Percentiles rank a stretch among this genome's conserved stretches.
phyloP scores from a whole-genome alignment of 2,888 invertebrate genomes.

The Parelbella ahira region DNA sequence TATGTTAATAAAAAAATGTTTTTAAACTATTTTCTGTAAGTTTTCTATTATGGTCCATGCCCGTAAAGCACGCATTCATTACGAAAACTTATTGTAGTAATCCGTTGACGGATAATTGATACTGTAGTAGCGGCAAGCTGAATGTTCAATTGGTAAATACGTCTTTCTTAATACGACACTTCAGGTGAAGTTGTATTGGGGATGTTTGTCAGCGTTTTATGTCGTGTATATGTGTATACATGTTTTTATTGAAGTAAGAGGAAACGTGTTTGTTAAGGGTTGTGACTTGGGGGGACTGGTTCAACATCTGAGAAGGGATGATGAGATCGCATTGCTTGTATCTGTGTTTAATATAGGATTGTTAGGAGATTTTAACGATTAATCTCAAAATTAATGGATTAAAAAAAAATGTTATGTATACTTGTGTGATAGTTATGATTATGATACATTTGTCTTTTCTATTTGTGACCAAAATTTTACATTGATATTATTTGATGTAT shows the following conservation, averaged over 20 bases:
- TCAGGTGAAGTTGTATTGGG: too few relatives aligned
- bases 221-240: neutral
- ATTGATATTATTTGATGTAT: constrained; percentile 61
- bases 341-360: constrained; percentile 7
- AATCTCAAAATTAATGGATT: constrained; percentile 6
- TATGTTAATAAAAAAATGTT: too few relatives aligned
- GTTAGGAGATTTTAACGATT: neutral
- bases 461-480: constrained; percentile 47
- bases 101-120: too few relatives aligned
- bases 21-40: too few relatives aligned
- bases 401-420: constrained; percentile 18
- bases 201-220: too few relatives aligned
- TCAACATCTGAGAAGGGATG: neutral
- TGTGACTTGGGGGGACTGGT: constrained; percentile 1
- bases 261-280: neutral
- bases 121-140: too few relatives aligned
- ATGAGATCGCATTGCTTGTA: constrained; percentile 7
- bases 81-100: too few relatives aligned
- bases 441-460: constrained; percentile 26
- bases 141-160: too few relatives aligned
- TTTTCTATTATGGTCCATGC: too few relatives aligned
- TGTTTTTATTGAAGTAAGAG: neutral
- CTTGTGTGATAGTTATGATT: constrained; percentile 24
- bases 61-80: too few relatives aligned
- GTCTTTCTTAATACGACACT: too few relatives aligned